Evolutionary conservation across 2,797 vertebrate species (phyloP).

Genomic region (Dendrocincla fuliginosa): DNA sequence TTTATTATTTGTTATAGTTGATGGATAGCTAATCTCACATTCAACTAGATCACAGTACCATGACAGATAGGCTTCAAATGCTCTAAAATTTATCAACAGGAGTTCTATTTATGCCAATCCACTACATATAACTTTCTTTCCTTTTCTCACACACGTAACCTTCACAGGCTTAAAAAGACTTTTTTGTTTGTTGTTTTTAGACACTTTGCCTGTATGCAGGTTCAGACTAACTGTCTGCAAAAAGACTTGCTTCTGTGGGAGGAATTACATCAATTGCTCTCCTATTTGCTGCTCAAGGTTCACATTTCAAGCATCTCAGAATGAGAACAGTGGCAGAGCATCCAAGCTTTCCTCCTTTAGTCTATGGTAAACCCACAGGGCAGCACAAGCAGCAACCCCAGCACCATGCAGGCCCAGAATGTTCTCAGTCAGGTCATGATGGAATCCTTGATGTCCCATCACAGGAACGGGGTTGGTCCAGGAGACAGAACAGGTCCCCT

Average conservation of each 20-base stretch:
- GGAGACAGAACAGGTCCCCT: neutral
- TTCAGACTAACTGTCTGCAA: neutral
- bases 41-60: neutral
- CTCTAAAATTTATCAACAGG: neutral
- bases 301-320: neutral
- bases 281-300: neutral
- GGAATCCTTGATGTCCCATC: neutral
- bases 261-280: neutral
- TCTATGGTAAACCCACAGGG: rapidly evolving
- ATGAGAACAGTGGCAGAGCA: neutral
- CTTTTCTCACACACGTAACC: neutral
- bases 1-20: neutral
- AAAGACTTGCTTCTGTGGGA: neutral
- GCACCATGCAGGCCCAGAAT: neutral
- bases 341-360: neutral
- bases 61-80: neutral
- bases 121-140: neutral
- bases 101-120: neutral
- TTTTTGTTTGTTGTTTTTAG: neutral
- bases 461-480: neutral
- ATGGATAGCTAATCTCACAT: neutral
- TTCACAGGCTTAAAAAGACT: neutral
- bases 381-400: neutral
- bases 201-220: neutral
- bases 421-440: rapidly evolving